Base-by-base conservation (phyloP, 1,140 invertebrate genomes). In the Zaprionus kolodkinae region DNA sequence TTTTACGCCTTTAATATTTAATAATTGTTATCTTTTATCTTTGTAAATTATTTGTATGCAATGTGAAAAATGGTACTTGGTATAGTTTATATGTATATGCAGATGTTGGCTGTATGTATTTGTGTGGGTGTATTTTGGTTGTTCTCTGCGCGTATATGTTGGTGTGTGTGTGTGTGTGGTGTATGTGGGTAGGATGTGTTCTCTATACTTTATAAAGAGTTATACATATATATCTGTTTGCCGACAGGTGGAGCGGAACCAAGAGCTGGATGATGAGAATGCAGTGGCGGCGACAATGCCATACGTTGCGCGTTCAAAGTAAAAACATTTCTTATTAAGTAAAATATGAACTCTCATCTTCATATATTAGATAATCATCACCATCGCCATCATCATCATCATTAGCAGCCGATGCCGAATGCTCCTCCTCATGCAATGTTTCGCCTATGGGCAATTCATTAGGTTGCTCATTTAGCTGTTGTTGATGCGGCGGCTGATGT, bases 1-100 rank as follows among this genome's bases (percentile, higher is more conserved):
- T 90, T 89, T 90, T 90, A 90, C 86, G 86, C 86, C 86, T 85
- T 88, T 88, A 88, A 84, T 88, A 84, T 84, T 83, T 88, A 84
- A 88, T 88, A 88, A 88, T 88, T 88, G 84, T 88, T 88, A 88
- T 79, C 74, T 70, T 90, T 90, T 90, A 90, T 89, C 86, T 89
- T 90, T 89, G 86, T 91, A 89, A 74, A 79, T 89, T 90, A 83
- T 85, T 82, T 88, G 80, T 88, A 89, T 88, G 85, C 79, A 87
- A 86, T 86, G 83, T 86, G 83, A 87, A 89, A 75, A 88, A 88
- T 88, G 85, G 85, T 88, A 85, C 86, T 89, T 89, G 78, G 85
- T 82, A 86, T 89, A 90, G 79, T 91, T 87, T 69, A 61, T 74
- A 62, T 76, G 60, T 65, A 69, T 79, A 90, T 86, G 81, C 76